Percentiles rank a stretch among this genome's conserved stretches.
Evolutionary conservation across 1,140 invertebrate species (phyloP).

Genomic region (Drosophila hydei): DNA sequence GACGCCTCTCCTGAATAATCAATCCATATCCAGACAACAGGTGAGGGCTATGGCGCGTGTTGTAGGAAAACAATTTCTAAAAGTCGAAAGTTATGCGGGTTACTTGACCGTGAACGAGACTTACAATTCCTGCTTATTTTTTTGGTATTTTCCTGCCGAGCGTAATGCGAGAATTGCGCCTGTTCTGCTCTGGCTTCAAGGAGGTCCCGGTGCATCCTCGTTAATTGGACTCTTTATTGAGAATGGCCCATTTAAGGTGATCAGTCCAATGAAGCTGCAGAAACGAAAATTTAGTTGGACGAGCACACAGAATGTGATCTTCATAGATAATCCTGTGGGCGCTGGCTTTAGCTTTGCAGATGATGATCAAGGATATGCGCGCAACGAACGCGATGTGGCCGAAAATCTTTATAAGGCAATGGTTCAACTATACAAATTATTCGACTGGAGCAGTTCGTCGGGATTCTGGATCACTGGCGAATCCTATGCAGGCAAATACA

Average conservation of each 20-base stretch:
- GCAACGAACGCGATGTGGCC: constrained; percentile 87
- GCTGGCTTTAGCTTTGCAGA: constrained; percentile 90
- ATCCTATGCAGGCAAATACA: constrained; percentile 93
- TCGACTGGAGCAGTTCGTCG: constrained; percentile 87
- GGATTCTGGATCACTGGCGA: constrained; percentile 92
- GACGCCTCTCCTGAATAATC: constrained; percentile 47
- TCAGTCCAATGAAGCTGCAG: constrained; percentile 85
- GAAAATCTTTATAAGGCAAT: constrained; percentile 87
- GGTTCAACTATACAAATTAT: constrained; percentile 89
- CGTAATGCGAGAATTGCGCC: constrained; percentile 85
- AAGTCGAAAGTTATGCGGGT: constrained; percentile 84
- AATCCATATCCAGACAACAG: constrained; percentile 16
- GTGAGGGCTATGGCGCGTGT: constrained; percentile 39
- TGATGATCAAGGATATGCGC: constrained; percentile 86
- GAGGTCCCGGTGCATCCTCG: constrained; percentile 90
- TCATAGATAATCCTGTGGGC: constrained; percentile 95
- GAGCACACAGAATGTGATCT: constrained; percentile 89
- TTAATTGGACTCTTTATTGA: constrained; percentile 92
- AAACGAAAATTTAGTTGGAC: constrained; percentile 89
- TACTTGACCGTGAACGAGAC: constrained; percentile 90
- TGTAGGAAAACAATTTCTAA: constrained; percentile 39
- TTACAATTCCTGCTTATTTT: constrained; percentile 92
- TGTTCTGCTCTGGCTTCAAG: constrained; percentile 93
- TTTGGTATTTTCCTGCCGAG: constrained; percentile 93
- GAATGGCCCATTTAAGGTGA: constrained; percentile 90